Evolutionary conservation across 1,140 invertebrate genomes (phyloP), one percentile per base, ranked within the genome.

Genomic region (Drosophila cardini): DNA sequence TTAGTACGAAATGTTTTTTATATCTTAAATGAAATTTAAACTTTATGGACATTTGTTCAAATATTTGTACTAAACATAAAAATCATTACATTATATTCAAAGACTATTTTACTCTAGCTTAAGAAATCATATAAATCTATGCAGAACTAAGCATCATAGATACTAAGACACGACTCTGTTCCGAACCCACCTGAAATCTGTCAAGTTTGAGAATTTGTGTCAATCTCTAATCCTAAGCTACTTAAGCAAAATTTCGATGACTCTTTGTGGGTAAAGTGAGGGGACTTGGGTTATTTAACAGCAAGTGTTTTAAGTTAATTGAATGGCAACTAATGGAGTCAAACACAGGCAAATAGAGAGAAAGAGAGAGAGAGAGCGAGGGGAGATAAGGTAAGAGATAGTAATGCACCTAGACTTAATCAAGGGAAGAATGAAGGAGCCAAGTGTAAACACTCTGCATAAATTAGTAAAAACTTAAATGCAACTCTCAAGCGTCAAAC

Each of bases 401-500:
- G 13, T 30, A 57, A 11, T 43, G 45, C 8, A 52, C 10, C 8
- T 10, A 18, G 42, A 40, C 55, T 34, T 42, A 52, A 69, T 57
- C 32, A 57, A 55, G 40, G 42, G 34, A 18, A 30, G 60, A 34
- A 10, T 34, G 32, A 8, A 36, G 15, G 15, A 10, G 21, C 13
- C 16, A 53, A 62, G 57, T 58, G 61, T 15, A 76, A 72, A 70
- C 73, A 77, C 69, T 74, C 57, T 62, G 74, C 74, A 82, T 82
- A 82, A 82, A 78, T 78, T 82, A 65, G 61, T 67, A 72, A 48
- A 69, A 70, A 70, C 76, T 83, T 83, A 72, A 83, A 76, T 69
- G 80, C 72, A 67, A 46, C 71, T 50, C 65, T 70, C 30, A 48
- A 74, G 64, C 71, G 57, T 40, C 70, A 63, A 65, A 60, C 75